Evolutionary conservation across 64 coral and sea anemone genomes (phyloP).

Genomic region (Dendrophyllia cribrosa): DNA sequence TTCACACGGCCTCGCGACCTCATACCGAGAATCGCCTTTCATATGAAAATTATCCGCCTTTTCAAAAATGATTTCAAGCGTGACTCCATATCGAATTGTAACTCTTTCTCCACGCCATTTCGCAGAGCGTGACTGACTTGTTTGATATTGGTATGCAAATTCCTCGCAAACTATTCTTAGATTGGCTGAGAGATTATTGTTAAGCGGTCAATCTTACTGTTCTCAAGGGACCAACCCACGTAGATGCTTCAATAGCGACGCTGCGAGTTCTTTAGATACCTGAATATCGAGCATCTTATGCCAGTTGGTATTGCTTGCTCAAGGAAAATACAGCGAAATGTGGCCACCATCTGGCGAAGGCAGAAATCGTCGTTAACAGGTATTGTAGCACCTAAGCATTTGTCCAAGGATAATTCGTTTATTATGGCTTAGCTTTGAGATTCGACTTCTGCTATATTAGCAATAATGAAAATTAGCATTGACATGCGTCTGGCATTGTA

Average conservation of each 20-base stretch:
- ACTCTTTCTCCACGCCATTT: not conserved
- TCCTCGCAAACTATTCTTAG: not conserved
- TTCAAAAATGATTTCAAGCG: not conserved
- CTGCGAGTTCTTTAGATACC: not conserved
- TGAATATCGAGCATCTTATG: no score
- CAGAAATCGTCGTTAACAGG: not conserved
- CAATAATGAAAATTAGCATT: not conserved
- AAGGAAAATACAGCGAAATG: not conserved
- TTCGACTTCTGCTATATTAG: not conserved
- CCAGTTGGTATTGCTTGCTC: not conserved
- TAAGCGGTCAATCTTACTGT: conserved; percentile 10
- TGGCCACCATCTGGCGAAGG: not conserved
- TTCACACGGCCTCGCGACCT: not conserved
- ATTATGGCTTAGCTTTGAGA: not conserved
- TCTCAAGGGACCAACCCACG: not conserved
- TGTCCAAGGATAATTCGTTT: not conserved
- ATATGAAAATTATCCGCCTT: not conserved
- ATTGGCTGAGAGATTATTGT: not conserved
- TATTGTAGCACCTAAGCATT: not conserved
- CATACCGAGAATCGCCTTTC: not conserved
- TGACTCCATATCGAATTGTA: not conserved
- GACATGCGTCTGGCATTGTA: not conserved
- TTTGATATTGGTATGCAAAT: conserved; percentile 33
- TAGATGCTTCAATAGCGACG: not conserved
- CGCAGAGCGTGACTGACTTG: conserved; percentile 26